Conservation (phyloP, 2,888 invertebrate species). For the Cheilosia vulpina region DNA sequence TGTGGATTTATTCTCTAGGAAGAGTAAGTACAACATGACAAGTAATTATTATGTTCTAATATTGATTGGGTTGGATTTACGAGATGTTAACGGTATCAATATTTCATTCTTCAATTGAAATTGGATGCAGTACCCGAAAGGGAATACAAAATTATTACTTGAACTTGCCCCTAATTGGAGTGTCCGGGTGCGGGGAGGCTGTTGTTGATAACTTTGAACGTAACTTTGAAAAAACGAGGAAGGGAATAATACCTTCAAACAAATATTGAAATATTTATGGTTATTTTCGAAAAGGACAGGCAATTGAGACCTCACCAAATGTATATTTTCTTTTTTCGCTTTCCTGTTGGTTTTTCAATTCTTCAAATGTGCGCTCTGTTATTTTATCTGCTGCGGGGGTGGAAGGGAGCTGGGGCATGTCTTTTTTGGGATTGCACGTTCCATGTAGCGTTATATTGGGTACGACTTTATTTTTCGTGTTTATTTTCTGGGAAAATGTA, state of each 20-base stretch:
- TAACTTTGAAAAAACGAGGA: not conserved
- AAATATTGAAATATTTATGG: constrained; percentile 55
- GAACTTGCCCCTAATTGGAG: not conserved
- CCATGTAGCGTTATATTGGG: constrained; percentile 1
- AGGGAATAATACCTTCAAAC: constrained; percentile 1
- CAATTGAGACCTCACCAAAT: not conserved
- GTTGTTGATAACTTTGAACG: not conserved
- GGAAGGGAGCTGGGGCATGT: not conserved
- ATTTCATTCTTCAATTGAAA: constrained; percentile 42
- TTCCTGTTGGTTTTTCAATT: constrained; percentile 4
- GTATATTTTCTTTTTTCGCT: constrained; percentile 27
- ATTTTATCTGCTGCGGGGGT: not conserved
- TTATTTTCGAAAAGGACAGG: constrained; percentile 17
- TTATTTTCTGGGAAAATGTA: constrained; percentile 60
- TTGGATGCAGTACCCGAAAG: constrained; percentile 19
- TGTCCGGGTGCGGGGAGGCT: not conserved
- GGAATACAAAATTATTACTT: constrained; percentile 26
- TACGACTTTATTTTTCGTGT: constrained; percentile 40
- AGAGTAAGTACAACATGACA: constrained; percentile 39
- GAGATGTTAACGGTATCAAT: constrained; percentile 42
- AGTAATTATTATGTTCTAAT: constrained; percentile 36
- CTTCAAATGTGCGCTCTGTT: not conserved
- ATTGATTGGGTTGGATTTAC: constrained; percentile 40
- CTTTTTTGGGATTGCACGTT: constrained; percentile 24
- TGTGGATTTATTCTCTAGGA: constrained; percentile 15